Evolutionary conservation across 2,113 vertebrate species (phyloP).

Genomic region (Puntigrus tetrazona): DNA sequence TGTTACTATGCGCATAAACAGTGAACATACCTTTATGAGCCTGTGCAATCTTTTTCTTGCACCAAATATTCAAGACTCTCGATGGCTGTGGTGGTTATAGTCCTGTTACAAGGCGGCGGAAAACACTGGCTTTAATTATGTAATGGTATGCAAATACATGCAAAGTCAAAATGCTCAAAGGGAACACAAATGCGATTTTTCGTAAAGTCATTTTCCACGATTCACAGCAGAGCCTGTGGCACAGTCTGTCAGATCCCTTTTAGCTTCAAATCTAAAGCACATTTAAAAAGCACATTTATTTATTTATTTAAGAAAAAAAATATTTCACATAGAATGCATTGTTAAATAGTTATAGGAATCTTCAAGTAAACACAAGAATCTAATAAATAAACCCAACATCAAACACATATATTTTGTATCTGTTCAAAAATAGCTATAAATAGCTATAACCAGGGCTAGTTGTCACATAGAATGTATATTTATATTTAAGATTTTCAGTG

Average conservation of each 20-base stretch:
- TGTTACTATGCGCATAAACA: not conserved
- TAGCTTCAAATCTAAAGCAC: not conserved
- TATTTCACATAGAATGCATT: not conserved
- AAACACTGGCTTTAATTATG: constrained; percentile 33
- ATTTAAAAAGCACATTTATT: not conserved
- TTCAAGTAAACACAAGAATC: not conserved
- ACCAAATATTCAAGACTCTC: not conserved
- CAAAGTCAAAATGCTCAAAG: constrained; percentile 19
- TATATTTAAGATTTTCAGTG: not conserved
- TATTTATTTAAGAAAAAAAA: not conserved
- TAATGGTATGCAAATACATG: constrained; percentile 54
- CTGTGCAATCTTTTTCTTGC: not conserved
- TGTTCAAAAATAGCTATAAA: not conserved
- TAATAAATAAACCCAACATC: not conserved
- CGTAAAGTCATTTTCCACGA: not conserved
- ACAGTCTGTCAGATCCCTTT: not conserved
- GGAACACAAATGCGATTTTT: not conserved
- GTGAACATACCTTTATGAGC: not conserved
- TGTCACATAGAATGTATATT: not conserved
- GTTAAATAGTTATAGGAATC: not conserved
- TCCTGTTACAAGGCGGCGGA: not conserved
- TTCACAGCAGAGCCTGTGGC: not conserved
- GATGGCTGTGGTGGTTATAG: not conserved
- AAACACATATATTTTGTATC: not conserved
- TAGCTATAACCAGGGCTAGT: not conserved